phyloP scores from a whole-genome alignment of 2,797 vertebrate genomes.

The Phaenicophaeus curvirostris region DNA sequence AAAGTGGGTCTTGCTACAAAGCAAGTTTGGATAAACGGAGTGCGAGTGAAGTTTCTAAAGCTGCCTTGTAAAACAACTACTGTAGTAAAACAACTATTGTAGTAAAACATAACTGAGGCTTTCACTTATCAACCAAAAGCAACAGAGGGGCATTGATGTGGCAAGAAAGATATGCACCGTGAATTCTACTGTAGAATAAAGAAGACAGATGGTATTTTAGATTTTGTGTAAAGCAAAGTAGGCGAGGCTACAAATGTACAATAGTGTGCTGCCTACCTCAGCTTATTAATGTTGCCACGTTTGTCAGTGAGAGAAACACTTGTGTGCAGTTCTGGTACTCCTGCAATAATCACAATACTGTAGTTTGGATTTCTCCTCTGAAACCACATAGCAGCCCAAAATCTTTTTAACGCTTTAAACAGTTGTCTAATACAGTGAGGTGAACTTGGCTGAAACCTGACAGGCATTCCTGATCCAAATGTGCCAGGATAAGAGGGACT shows the following conservation, averaged over 20 bases:
- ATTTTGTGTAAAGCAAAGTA: background rate
- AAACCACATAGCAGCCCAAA: background rate
- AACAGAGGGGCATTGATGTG: background rate
- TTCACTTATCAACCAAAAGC: background rate
- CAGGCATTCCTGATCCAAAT: background rate
- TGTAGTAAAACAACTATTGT: background rate
- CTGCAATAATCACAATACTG: background rate
- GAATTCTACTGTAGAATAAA: background rate
- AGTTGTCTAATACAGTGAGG: background rate
- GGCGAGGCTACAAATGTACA: background rate
- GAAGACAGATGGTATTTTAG: background rate
- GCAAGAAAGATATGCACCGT: background rate
- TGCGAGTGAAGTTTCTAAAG: background rate
- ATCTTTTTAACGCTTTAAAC: background rate
- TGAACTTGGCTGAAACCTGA: background rate
- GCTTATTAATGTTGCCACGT: background rate
- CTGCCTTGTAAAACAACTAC: background rate
- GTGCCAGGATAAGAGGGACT: background rate
- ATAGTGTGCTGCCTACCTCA: background rate
- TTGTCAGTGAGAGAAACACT: background rate
- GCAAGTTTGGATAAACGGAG: background rate
- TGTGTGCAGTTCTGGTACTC: background rate
- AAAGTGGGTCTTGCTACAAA: background rate
- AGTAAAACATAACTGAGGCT: background rate
- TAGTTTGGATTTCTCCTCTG: background rate